Conservation (phyloP, 2,797 vertebrate genomes). For the Nannoperca australis region DNA sequence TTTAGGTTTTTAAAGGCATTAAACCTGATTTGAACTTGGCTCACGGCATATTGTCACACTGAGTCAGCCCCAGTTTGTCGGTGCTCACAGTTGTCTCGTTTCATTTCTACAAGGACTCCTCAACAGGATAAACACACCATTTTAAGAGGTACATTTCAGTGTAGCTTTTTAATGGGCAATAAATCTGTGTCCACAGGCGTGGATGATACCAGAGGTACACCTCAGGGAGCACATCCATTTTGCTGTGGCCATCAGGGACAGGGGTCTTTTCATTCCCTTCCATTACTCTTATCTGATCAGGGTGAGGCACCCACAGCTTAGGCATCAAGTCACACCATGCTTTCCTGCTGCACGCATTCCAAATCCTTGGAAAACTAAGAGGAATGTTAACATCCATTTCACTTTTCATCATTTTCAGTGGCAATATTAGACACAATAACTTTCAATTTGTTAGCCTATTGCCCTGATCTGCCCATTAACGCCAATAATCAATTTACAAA, state of each 20-base stretch:
- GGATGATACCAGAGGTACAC: slow-evolving; percentile 82
- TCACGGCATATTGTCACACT: slow-evolving; percentile 52
- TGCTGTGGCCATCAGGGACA: slow-evolving; percentile 80
- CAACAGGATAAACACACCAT: slow-evolving; percentile 75
- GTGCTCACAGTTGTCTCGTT: slow-evolving; percentile 51
- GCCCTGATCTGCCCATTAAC: neutral
- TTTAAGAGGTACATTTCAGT: slow-evolving; percentile 80
- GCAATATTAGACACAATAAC: slow-evolving; percentile 2
- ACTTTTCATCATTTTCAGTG: neutral
- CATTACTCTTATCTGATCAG: slow-evolving; percentile 87
- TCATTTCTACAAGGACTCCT: slow-evolving; percentile 69
- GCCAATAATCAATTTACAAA: neutral
- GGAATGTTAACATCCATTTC: slow-evolving; percentile 39
- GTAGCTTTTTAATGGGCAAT: slow-evolving; percentile 84
- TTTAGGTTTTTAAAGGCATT: slow-evolving; percentile 80
- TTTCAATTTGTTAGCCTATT: neutral
- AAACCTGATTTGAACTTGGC: slow-evolving; percentile 80
- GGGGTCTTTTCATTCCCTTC: slow-evolving; percentile 82
- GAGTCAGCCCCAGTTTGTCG: slow-evolving; percentile 45
- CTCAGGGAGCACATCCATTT: slow-evolving; percentile 84
- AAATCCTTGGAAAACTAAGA: slow-evolving; percentile 45
- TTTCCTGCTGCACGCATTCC: slow-evolving; percentile 49
- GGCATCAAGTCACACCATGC: slow-evolving; percentile 61
- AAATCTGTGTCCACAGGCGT: slow-evolving; percentile 83
- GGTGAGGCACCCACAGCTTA: slow-evolving; percentile 72